Evolutionary conservation across 2,888 invertebrate genomes (phyloP), one percentile per base, ranked within the genome.

Genomic region (Perizoma flavofasciatum): DNA sequence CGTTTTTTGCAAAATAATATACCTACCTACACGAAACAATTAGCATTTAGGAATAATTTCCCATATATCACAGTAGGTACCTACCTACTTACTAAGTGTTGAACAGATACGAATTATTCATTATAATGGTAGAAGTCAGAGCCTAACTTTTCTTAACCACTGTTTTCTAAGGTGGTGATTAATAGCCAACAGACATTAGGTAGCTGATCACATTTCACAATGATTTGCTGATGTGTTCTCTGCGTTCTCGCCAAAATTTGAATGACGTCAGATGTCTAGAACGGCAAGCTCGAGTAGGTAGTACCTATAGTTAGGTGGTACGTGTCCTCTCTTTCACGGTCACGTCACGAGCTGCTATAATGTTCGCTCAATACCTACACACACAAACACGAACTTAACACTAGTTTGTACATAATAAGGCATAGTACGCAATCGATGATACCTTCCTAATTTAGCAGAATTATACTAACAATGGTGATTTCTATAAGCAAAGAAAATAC

Each of bases 161-260:
- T 79, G 88, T 86, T 90, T 89, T 88, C 83, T 82, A 89, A 77
- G 82, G 32, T 82, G 75, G 77, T 83, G 84, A 86, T 83, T 75
- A 82, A 79, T 63, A 83, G 79, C 61, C 49, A 81, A 81, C 81
- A 82, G 85, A 86, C 85, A 86, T 87, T 90, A 83, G 88, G 87
- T 85, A 89, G 88, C 88, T 88, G 87, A 89, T 89, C 92, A 90
- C 91, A 91, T 91, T 91, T 91, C 92, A 91, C 92, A 92, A 91
- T 88, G 83, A 85, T 86, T 87, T 81, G 86, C 87, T 81, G 86
- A 54, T 58, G 69, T 67, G 80, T 78, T 86, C 79, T 81, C 79
- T 82, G 86, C 83, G 87, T 82, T 85, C 83, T 79, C 75, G 80
- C 79, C 74, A 78, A 81, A 72, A 81, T 78, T 82, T 72, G 79